phyloP scores from a whole-genome alignment of 2,797 vertebrate genomes.

The Sebastiscus tertius region DNA sequence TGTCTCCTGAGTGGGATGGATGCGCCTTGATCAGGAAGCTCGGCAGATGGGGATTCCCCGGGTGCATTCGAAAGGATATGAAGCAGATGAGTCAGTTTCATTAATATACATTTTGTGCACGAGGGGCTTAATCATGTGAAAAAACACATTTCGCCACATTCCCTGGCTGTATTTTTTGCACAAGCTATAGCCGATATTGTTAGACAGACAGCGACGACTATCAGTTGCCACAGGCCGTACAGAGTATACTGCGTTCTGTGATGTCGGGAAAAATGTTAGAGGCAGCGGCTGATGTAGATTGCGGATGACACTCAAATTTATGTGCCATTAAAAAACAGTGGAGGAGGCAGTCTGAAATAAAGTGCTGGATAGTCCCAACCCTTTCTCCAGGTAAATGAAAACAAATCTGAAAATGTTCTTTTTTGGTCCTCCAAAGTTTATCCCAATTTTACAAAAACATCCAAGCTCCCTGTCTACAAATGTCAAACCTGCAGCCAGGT shows the following conservation, averaged over 20 bases:
- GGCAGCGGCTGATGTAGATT: neutral
- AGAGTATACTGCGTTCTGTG: neutral
- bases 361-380: neutral
- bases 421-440: neutral
- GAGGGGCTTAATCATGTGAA: constrained; percentile 36
- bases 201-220: neutral
- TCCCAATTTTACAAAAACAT: neutral
- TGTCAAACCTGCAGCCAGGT: neutral
- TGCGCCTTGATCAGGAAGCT: constrained; percentile 49
- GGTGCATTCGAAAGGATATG: constrained; percentile 36
- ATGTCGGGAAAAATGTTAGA: neutral
- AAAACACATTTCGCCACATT: constrained; percentile 1
- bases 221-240: neutral
- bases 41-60: constrained; percentile 68
- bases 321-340: neutral
- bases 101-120: constrained; percentile 37
- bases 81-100: constrained; percentile 41
- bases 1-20: constrained; percentile 43
- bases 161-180: constrained; percentile 2
- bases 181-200: neutral
- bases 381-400: neutral
- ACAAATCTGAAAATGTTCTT: neutral
- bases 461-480: neutral
- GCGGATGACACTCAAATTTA: neutral
- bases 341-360: neutral